These are phyloP conservation scores for Pagrus major DNA, from an alignment of 2,113 vertebrate species.

Conservation along the genomic window DNA sequence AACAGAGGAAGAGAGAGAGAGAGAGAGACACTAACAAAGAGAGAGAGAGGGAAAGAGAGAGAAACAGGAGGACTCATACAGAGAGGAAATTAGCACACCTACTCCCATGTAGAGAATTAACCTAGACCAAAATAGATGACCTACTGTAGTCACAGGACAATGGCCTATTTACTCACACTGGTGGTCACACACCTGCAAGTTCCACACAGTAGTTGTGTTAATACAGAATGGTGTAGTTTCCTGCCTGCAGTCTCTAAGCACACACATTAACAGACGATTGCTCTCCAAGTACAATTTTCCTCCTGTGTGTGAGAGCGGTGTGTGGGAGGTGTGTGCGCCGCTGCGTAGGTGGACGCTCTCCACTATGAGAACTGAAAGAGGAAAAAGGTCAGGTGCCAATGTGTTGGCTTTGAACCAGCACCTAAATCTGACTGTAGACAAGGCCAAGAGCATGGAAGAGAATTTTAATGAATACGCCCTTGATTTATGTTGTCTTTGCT, in stretches of 20 bases:
- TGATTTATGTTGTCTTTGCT: background rate
- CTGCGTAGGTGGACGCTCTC: conserved; percentile 62
- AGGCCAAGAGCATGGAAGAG: conserved; percentile 12
- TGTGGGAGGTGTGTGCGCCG: conserved; percentile 62
- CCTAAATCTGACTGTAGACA: conserved; percentile 50
- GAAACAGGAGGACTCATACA: conserved; percentile 1
- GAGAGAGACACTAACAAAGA: too few relatives aligned
- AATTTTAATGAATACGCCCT: conserved; percentile 26
- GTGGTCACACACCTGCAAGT: conserved; percentile 33
- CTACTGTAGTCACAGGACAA: conserved; percentile 63
- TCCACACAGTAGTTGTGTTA: conserved; percentile 10
- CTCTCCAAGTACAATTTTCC: conserved; percentile 34
- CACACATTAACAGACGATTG: conserved; percentile 42
- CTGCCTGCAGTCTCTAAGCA: conserved; percentile 2
- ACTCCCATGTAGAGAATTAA: conserved; percentile 74
- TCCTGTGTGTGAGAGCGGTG: conserved; percentile 50
- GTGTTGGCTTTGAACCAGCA: conserved; percentile 50
- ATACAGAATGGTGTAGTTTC: conserved; percentile 21
- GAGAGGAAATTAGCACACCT: conserved; percentile 72
- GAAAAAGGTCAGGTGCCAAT: conserved; percentile 65
- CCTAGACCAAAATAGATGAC: conserved; percentile 75
- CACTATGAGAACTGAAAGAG: conserved; percentile 58
- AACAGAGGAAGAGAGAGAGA: conserved; percentile 28
- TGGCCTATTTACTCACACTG: conserved; percentile 61
- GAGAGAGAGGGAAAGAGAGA: conserved; percentile 6